Base-by-base conservation (phyloP, 2,888 invertebrate genomes). In the Oxystoma pomonae region DNA sequence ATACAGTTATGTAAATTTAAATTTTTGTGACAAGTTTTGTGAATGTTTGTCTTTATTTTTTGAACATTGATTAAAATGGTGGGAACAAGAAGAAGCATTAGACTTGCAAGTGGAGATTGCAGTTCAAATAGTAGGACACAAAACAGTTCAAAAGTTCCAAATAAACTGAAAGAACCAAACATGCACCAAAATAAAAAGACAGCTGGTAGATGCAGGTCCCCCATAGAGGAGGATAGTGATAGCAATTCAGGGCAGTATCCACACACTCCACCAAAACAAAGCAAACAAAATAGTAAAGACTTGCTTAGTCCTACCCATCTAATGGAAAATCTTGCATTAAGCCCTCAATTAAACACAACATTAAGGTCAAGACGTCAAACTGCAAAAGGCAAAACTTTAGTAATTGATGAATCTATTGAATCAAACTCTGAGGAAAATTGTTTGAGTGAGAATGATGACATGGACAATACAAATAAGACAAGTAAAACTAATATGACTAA, bases 291-390 rank as follows among this genome's bases (percentile, higher is more conserved):
- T 1, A 57, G 9, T 17, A 58, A 19, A 1, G 49, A 56, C n/a
- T 50, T 50, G 0, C 57, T 59, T 58, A 70, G 67, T 18, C 68
- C 71, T 18, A 63, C 68, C 5, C 57, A 53, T 53, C 62, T 68
- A 56, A 55, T 71, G 55, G 55, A 66, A 55, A 56, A 35, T 35
- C 35, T 35, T 35, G 35, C 12, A 7, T 35, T 35, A 35, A 35
- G 35, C 35, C 35, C 35, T 7, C n/a, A n/a, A n/a, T n/a, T n/a
- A n/a, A n/a, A n/a, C n/a, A n/a, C n/a, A n/a, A n/a, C n/a, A n/a
- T n/a, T n/a, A n/a, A n/a, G n/a, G n/a, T n/a, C n/a, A n/a, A n/a
- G n/a, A n/a, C n/a, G n/a, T n/a, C n/a, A n/a, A n/a, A n/a, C n/a
- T n/a, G n/a, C n/a, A n/a, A n/a, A n/a, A n/a, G n/a, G n/a, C n/a